These are phyloP conservation scores for Zygothrica quintamaculata DNA, from an alignment of 2,888 invertebrate species.

Conservation along the genomic window DNA sequence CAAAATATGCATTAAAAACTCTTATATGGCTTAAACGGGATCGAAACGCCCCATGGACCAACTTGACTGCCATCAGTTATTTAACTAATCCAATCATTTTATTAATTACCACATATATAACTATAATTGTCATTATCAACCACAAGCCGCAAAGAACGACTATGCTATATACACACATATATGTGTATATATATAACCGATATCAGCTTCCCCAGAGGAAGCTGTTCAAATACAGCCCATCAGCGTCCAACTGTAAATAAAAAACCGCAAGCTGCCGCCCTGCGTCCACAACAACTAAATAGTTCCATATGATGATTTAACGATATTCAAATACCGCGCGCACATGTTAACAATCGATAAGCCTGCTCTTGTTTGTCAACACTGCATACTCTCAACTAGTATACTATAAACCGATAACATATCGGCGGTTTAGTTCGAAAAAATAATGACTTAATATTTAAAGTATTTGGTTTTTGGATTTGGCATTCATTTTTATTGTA, in stretches of 20 bases:
- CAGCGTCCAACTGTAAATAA: constrained; percentile 5
- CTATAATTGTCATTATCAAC: constrained; percentile 11
- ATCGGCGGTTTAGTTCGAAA: no score
- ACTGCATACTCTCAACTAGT: no score
- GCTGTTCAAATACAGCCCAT: constrained; percentile 50
- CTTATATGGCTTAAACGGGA: constrained; percentile 16
- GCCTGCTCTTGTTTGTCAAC: no score
- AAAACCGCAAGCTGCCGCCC: background rate
- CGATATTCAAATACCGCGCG: no score
- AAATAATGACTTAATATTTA: no score
- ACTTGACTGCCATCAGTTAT: constrained; percentile 9
- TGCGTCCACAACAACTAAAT: no score
- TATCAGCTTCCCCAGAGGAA: constrained; percentile 61
- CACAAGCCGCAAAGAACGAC: constrained; percentile 25
- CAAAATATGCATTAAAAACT: constrained; percentile 6
- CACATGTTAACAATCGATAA: no score
- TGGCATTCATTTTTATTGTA: no score
- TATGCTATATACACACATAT: background rate
- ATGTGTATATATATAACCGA: constrained; percentile 23
- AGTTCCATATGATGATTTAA: no score
- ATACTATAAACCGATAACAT: no score
- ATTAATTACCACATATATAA: constrained; percentile 1
- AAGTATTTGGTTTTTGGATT: no score
- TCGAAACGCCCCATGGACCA: constrained; percentile 35
- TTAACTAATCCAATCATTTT: constrained; percentile 31